Percentiles rank a stretch among this genome's conserved stretches.
Evolutionary conservation across 2,888 invertebrate genomes (phyloP).

Genomic region (Sclerodermus sp.): DNA sequence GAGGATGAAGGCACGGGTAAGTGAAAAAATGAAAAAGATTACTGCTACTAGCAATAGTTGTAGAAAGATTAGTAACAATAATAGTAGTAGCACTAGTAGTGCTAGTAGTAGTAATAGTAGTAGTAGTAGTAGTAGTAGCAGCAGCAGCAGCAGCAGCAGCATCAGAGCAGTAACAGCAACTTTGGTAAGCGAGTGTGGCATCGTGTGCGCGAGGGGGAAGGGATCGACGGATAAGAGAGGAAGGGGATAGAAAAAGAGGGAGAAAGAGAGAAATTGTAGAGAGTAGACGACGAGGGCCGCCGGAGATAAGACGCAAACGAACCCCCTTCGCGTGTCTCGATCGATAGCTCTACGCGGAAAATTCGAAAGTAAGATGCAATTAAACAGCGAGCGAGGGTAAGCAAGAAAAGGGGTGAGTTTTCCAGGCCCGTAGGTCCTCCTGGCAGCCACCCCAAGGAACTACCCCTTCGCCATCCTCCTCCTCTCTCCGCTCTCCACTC

Average conservation of each 20-base stretch:
- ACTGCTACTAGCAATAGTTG: too few relatives aligned
- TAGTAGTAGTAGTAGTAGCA: too few relatives aligned
- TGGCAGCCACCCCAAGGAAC: constrained; percentile 12
- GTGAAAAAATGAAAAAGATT: constrained; percentile 2
- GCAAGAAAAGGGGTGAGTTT: constrained; percentile 59
- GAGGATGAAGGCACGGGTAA: neutral
- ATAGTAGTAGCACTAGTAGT: too few relatives aligned
- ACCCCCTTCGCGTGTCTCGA: constrained; percentile 54
- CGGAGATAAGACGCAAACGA: constrained; percentile 59
- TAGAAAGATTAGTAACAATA: too few relatives aligned
- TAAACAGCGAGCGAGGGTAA: constrained; percentile 58
- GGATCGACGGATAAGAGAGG: constrained; percentile 19
- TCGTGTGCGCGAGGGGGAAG: constrained; percentile 13
- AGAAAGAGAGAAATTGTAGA: constrained; percentile 21
- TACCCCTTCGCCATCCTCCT: neutral
- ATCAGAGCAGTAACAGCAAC: neutral
- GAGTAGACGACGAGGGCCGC: constrained; percentile 47
- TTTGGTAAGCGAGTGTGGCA: too few relatives aligned
- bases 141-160: too few relatives aligned
- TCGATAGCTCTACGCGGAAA: constrained; percentile 59
- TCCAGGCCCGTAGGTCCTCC: constrained; percentile 47
- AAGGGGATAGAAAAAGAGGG: constrained; percentile 25
- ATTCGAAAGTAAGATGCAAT: constrained; percentile 60
- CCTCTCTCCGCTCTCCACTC: constrained; percentile 26
- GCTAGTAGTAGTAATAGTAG: too few relatives aligned